Base-by-base conservation (phyloP, 2,113 vertebrate species). In the Pseudorasbora parva region DNA sequence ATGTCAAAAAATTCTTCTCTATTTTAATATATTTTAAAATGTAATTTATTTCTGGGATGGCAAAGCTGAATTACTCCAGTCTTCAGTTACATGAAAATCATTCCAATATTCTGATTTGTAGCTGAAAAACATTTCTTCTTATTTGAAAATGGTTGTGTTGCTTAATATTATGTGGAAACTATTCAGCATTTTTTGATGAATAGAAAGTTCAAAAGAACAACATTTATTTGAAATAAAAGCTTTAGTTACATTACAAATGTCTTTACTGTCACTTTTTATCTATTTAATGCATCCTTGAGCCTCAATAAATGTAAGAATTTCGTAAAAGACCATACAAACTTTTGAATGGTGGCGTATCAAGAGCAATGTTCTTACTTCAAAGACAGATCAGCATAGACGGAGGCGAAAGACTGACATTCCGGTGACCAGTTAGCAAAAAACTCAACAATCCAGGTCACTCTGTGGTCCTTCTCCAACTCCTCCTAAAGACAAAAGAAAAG, bases 361-460 rank as follows among this genome's bases (percentile, higher is more conserved):
- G 60, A 23, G 14, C 15, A 2, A 47, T 4, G 12, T 56, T 89
- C 96, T 94, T 91, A 99, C 97, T 97, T 98, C 30, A 99, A 95
- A 5, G 97, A 99, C 8, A 99, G 95, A 87, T 98, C 97, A 0
- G 97, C 97, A 0, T 97, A 99, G 88, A 99, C 96, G 0, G 97
- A 96, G 6, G 97, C 97, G 0, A 99, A 99, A 15, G 97, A 98
- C 89, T 99, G 97, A 86, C 97, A 99, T 90, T 99, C 97, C 0
- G 95, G 96, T 80, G 97, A 97, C 97, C 97, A 98, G 87, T 98
- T 99, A 85, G 97, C 97, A 0, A 99, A 99, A 88, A 96, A 98
- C 82, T 99, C 97, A 0, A 99, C 95, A 0, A 99, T 95, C 97
- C 97, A 99, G 0, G 95, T 97, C 74, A 96, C 95, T 2, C 95